Base-by-base conservation (phyloP, 1,140 invertebrate species). In the Leptinotarsa lineolata region DNA sequence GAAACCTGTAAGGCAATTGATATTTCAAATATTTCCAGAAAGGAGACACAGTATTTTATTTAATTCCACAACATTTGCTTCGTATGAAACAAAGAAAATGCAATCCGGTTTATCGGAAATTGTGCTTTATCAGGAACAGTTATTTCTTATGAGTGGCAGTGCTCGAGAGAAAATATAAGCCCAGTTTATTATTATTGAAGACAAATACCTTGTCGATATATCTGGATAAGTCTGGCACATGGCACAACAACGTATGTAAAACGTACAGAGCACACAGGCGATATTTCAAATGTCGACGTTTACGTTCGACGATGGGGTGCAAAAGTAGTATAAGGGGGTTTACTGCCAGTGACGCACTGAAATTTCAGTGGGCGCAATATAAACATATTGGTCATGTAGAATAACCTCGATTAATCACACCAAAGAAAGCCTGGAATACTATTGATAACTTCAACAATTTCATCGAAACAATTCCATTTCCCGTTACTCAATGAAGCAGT, bases 211-310 rank as follows among this genome's bases (percentile, higher is more conserved):
- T 21, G 58, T 63, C 69, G 69, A 63, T 45, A 64, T 45, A 44
- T 61, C 60, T 44, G 59, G 58, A 64, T 39, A 71, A 71, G 58
- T 61, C 69, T 71, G 69, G 69, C 69, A 71, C 44, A 71, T 71
- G 69, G 60, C 69, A 71, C 69, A 71, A 71, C 69, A 71, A 71
- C 60, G 69, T 71, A 71, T 71, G 69, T 71, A 71, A 71, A 71
- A 63, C 69, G 69, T 71, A 71, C 69, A 59, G 69, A 64, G 69
- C 69, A 71, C 61, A 61, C 69, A 71, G 6, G 60, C 69, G 30
- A 71, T 71, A 71, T 71, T 71, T 71, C 69, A 71, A 18, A 63
- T 68, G 67, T 68, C 67, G 67, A 68, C 67, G 67, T 67, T 67
- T 67, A 67, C 65, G 65, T 39, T 20, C 64, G 24, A 44, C 39